Evolutionary conservation across 2,113 vertebrate genomes (phyloP), one percentile per base, ranked within the genome.

Genomic region (Grammomys surdaster): DNA sequence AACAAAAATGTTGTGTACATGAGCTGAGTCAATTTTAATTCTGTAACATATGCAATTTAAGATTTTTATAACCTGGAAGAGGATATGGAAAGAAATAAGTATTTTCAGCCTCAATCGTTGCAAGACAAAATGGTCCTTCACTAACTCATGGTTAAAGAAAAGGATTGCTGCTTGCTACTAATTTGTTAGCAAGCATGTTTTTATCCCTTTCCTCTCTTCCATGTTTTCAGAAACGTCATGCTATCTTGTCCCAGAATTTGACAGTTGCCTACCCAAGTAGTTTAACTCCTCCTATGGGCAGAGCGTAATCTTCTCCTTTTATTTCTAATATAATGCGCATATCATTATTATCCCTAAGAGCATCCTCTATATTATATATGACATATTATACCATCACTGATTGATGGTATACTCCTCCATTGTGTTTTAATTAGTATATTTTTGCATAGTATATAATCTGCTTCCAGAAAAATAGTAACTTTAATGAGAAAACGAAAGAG

Each of bases 1-100:
- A 94, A 96, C 81, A 51, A 92, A 89, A 90, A 85, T 78, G 31
- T 73, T 93, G 65, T 46, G 1, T 91, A 92, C 65, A 87, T 94
- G 81, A 95, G 43, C 78, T 89, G 51, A 95, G 90, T 91, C 91
- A 87, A 92, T 31, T 93, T 95, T 96, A 95, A 88, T 75, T 84
- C 48, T 90, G 51, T 46, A 93, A 22, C 76, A 31, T 92, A 93
- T 93, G 80, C 48, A 81, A 75, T 97, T 97, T 96, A 46, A 95
- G 80, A 96, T 95, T 88, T 58, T 86, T 97, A 63, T 65, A 93
- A 90, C 94, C 82, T 97, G 91, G 65, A 96, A 97, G 90, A 96
- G 89, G 75, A 77, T 77, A 70, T 88, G 43, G 93, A 94, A 72
- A 93, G 89, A 58, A 77, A 95, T 16, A 33, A 94, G 92, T 89